These are phyloP conservation scores for Phyllotreta striolata DNA, from an alignment of 2,888 invertebrate species.

Conservation along the genomic window DNA sequence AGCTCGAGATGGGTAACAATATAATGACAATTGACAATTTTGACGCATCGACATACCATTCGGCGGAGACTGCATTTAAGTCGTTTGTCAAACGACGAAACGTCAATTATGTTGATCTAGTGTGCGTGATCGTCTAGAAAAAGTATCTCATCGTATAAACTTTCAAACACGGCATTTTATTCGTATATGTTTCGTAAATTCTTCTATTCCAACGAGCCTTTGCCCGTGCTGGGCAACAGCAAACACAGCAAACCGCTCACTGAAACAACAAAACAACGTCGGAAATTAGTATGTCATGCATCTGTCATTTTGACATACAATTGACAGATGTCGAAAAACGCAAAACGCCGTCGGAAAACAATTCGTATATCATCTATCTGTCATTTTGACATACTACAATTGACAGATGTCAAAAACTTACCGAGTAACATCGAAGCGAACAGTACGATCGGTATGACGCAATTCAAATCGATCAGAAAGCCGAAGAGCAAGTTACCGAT, in stretches of 20 bases:
- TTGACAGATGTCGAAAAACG: too few species aligned
- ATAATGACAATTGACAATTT: not conserved
- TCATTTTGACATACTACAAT: too few species aligned
- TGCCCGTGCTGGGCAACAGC: slow-evolving; percentile 78
- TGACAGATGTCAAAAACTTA: slow-evolving; percentile 61
- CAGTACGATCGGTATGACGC: slow-evolving; percentile 76
- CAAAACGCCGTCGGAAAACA: slow-evolving; percentile 1
- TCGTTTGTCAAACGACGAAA: not conserved
- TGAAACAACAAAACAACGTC: slow-evolving; percentile 58
- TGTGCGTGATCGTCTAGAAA: too few species aligned
- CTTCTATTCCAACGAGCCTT: slow-evolving; percentile 71
- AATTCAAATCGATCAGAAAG: slow-evolving; percentile 81
- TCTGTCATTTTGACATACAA: too few species aligned
- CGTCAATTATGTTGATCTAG: not conserved
- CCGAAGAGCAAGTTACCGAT: slow-evolving; percentile 80
- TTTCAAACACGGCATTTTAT: slow-evolving; percentile 27
- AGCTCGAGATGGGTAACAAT: not conserved
- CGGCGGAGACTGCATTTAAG: not conserved
- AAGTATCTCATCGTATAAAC: not conserved
- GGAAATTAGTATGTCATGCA: not conserved
- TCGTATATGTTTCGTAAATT: not conserved
- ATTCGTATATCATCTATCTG: too few species aligned
- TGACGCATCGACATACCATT: not conserved
- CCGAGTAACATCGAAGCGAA: slow-evolving; percentile 78
- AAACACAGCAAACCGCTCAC: slow-evolving; percentile 78